These are phyloP conservation scores for Epinephelus fuscoguttatus DNA, from an alignment of 2,113 vertebrate genomes.

Conservation along the genomic window DNA sequence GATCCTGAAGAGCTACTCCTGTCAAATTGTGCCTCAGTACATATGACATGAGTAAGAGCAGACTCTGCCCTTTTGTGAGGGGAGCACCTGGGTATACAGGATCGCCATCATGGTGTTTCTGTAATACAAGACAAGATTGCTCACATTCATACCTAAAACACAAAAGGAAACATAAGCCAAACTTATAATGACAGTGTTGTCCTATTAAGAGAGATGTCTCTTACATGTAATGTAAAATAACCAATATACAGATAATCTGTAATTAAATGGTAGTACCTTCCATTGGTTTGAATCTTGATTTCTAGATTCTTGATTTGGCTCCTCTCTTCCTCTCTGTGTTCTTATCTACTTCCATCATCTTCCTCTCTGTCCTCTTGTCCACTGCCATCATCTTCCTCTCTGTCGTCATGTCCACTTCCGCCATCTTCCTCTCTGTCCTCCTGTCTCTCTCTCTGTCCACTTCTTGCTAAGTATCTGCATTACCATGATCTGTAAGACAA, in stretches of 20 bases:
- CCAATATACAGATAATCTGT: not conserved
- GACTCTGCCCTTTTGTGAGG: not conserved
- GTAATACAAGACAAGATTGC: constrained; percentile 6
- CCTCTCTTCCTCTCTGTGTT: not conserved
- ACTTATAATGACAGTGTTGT: not conserved
- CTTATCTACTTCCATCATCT: not conserved
- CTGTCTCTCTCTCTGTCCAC: not conserved
- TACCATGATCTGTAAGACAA: constrained; percentile 1
- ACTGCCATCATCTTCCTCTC: not conserved
- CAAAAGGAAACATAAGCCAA: not conserved
- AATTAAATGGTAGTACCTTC: constrained; percentile 4
- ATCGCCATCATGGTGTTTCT: not conserved
- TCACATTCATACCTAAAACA: not conserved
- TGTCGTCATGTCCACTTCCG: not conserved
- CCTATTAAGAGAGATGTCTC: not conserved
- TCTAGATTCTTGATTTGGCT: not conserved
- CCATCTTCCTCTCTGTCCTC: not conserved
- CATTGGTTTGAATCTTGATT: not conserved
- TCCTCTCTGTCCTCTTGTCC: not conserved
- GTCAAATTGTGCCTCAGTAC: constrained; percentile 11
- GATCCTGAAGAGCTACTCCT: constrained; percentile 8
- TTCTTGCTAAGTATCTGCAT: not conserved
- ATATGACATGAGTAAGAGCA: constrained; percentile 7
- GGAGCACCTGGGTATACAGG: not conserved
- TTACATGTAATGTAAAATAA: not conserved